Evolutionary conservation across 2,113 vertebrate species (phyloP), one percentile per base, ranked within the genome.

Genomic region (Pungitius pungitius): DNA sequence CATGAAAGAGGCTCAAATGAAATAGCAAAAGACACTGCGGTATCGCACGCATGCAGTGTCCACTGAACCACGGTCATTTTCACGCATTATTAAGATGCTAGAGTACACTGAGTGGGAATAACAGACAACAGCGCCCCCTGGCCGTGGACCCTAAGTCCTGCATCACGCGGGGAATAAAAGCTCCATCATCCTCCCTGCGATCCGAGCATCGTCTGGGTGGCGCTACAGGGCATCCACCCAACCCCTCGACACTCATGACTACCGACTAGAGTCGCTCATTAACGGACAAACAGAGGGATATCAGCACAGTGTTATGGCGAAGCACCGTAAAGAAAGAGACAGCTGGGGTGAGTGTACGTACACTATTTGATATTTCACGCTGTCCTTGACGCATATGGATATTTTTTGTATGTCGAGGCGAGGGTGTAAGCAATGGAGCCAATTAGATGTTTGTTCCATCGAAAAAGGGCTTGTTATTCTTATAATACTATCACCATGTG

Each of bases 291-390:
- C 54, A 68, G 71, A 78, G 80, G 75, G 80, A 80, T 35, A 20
- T 33, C 68, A 84, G 74, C 82, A 75, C 75, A 64, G 75, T 14
- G 89, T 33, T 77, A 97, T 96, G 95, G 94, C 95, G 58, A 94
- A 93, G 81, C 94, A 87, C 85, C 95, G 96, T 75, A 95, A 91
- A 87, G 95, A 97, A 76, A 90, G 96, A 86, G 96, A 96, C 89
- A 96, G 96, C 85, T 98, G 96, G 96, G 96, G 96, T 97, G 92
- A 95, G 96, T 95, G 86, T 87, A 83, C 71, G 87, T 90, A 84
- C 84, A 75, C 15, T 69, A 58, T 85, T 84, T 80, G 1, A 66
- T 72, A 42, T 78, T 62, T 69, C 40, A 66, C 14, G 59, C 56
- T 64, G 33, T 56, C 61, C 47, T 52, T 84, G 77, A 85, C 84